Evolutionary conservation across 2,797 vertebrate genomes (phyloP).

Genomic region (Gallinago solitaria): DNA sequence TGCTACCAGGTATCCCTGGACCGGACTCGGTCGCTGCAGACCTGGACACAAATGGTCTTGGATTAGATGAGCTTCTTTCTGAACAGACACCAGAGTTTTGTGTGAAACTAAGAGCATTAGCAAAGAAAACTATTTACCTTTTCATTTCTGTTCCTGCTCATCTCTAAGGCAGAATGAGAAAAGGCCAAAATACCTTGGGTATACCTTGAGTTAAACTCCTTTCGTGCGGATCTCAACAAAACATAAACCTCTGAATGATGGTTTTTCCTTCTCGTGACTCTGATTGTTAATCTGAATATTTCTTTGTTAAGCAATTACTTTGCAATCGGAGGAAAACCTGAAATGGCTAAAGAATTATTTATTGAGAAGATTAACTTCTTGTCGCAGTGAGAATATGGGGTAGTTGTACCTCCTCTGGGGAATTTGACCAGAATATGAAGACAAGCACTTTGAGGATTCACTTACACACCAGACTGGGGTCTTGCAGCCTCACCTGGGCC

Average conservation of each 20-base stretch:
- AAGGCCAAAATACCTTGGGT: background rate
- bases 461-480: background rate
- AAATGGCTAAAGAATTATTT: background rate
- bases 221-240: background rate
- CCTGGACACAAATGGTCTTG: background rate
- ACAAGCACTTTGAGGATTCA: background rate
- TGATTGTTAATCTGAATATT: background rate
- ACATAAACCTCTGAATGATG: background rate
- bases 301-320: background rate
- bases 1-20: fast-evolving
- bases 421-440: background rate
- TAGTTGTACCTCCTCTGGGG: background rate
- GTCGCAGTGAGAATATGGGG: background rate
- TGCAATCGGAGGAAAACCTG: background rate
- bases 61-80: background rate
- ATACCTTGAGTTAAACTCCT: background rate
- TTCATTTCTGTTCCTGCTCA: background rate
- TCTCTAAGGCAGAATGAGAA: background rate
- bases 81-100: background rate
- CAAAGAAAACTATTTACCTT: background rate
- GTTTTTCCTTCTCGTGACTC: background rate
- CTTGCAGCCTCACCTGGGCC: background rate
- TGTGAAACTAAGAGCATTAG: background rate
- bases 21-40: fast-evolving
- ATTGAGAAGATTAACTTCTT: background rate